Percentiles rank a stretch among this genome's conserved stretches.
phyloP scores from a whole-genome alignment of 2,113 vertebrate species.

The Melanocharis versteri region DNA sequence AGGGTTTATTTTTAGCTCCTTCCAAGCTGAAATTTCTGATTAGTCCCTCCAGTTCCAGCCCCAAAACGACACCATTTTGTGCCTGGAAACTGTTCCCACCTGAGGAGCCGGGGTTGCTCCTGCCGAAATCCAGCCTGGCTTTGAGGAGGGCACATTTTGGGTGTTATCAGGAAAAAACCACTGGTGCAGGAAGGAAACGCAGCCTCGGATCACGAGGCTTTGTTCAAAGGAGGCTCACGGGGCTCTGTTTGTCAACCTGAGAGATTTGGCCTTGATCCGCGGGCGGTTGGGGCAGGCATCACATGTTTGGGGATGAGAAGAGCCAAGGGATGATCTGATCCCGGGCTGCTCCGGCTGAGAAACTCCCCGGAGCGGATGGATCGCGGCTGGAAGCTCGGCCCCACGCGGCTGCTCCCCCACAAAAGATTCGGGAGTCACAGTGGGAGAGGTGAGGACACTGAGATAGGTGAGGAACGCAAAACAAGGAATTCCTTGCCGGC shows the following conservation, averaged over 20 bases:
- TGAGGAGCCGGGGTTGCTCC: rapidly evolving
- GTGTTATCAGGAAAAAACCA: background rate
- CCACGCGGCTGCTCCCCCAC: background rate
- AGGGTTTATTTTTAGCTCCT: background rate
- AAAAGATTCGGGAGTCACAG: rapidly evolving
- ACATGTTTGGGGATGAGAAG: rapidly evolving
- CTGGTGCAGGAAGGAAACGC: rapidly evolving
- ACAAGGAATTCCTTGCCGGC: no score
- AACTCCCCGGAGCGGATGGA: background rate
- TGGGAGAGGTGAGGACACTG: rapidly evolving
- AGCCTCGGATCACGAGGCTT: background rate
- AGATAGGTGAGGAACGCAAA: background rate
- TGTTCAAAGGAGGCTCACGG: background rate
- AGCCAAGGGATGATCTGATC: background rate
- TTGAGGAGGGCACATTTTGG: background rate
- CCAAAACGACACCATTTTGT: rapidly evolving
- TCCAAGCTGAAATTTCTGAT: background rate
- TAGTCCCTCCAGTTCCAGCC: background rate
- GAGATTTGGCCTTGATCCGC: background rate
- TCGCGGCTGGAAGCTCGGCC: background rate
- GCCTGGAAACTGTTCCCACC: background rate
- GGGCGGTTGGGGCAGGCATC: rapidly evolving
- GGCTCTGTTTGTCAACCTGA: background rate
- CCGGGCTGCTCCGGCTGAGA: background rate
- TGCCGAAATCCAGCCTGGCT: background rate